Conservation (phyloP, 2,888 invertebrate genomes). For the Mimachlamys varia region DNA sequence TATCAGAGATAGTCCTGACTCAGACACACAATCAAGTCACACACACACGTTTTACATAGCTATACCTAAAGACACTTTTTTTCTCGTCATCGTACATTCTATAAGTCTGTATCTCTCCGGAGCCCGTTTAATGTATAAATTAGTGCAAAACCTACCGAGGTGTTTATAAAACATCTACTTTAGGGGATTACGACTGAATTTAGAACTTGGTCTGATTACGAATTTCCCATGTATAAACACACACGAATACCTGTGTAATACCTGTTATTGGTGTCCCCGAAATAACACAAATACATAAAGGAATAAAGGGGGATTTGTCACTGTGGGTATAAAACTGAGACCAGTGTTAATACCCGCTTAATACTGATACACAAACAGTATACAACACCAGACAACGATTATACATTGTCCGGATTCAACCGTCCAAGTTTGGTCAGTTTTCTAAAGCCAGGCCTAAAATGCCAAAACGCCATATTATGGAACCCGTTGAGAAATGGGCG, state of each 20-base stretch:
- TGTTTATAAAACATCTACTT: slow-evolving; percentile 2
- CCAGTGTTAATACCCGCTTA: slow-evolving; percentile 1
- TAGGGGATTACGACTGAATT: slow-evolving; percentile 8
- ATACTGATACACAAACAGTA: slow-evolving; percentile 1
- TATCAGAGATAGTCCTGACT: not conserved
- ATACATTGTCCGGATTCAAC: not conserved
- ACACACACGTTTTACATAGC: not conserved
- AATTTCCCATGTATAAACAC: not conserved
- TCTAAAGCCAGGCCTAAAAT: not conserved
- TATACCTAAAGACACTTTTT: not conserved
- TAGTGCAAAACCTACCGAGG: not conserved
- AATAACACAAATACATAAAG: slow-evolving; percentile 31
- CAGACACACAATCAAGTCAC: not conserved
- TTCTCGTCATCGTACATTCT: not conserved
- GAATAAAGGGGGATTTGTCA: slow-evolving; percentile 3
- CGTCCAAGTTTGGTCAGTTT: slow-evolving; percentile 14
- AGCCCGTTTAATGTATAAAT: not conserved
- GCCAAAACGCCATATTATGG: not conserved
- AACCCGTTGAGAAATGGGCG: not conserved
- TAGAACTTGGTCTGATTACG: slow-evolving; percentile 7
- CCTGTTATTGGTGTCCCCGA: not conserved
- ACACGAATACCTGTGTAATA: not conserved
- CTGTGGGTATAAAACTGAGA: not conserved
- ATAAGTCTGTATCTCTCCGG: not conserved
- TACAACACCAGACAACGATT: not conserved